Evolutionary conservation across 2,797 vertebrate genomes (phyloP).

Genomic region (Podarcis siculus): DNA sequence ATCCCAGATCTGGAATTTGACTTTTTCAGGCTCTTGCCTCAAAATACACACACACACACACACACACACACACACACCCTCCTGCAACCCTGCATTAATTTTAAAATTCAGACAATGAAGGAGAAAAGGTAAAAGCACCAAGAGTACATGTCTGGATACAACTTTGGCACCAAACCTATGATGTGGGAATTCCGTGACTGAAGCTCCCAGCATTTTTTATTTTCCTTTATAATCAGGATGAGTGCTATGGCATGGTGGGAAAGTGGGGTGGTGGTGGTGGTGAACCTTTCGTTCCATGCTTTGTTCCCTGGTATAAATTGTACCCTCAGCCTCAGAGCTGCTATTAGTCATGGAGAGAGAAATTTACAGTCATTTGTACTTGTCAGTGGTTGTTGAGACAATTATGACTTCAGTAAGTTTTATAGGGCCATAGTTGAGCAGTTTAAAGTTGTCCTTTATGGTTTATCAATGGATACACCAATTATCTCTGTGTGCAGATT

Average conservation of each 20-base stretch:
- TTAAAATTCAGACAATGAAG: not conserved
- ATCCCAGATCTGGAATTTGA: not conserved
- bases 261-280: too few relatives aligned
- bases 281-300: not conserved
- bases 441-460: not conserved
- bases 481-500: too few relatives aligned
- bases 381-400: not conserved
- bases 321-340: too few relatives aligned
- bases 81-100: not conserved
- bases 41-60: too few relatives aligned
- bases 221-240: not conserved
- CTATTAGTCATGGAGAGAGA: not conserved
- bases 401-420: not conserved
- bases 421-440: not conserved
- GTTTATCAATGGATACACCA: not conserved
- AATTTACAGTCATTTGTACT: too few relatives aligned
- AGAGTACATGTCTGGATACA: not conserved
- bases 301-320: too few relatives aligned
- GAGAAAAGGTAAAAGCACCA: not conserved
- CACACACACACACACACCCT: too few relatives aligned
- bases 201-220: not conserved
- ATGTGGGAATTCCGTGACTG: not conserved
- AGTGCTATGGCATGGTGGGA: not conserved
- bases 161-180: not conserved
- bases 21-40: not conserved